Evolutionary conservation across 2,113 vertebrate genomes (phyloP).

Genomic region (Buteo buteo): DNA sequence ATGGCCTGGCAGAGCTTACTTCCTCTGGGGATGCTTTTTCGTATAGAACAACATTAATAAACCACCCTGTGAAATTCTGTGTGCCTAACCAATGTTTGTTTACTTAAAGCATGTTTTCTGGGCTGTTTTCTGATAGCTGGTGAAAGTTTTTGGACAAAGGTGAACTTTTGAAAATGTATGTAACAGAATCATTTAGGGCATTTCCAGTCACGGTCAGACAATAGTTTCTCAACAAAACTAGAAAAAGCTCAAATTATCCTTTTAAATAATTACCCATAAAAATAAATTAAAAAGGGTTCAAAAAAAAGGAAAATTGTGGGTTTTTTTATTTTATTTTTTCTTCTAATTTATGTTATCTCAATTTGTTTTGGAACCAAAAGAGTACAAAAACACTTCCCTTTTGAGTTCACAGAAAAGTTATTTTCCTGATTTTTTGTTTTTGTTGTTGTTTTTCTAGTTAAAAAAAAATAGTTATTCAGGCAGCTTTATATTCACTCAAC

Average conservation of each 20-base stretch:
- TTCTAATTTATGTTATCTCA: neutral
- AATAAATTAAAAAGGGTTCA: neutral
- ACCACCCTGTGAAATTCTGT: neutral
- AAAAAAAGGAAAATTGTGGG: neutral
- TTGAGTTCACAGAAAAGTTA: neutral
- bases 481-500: accelerated
- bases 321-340: neutral
- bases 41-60: neutral
- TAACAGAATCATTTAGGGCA: neutral
- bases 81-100: neutral
- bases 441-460: neutral
- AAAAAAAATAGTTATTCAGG: no score
- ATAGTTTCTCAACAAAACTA: neutral
- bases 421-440: neutral
- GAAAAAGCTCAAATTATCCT: neutral
- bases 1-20: neutral
- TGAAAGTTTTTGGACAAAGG: neutral
- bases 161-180: neutral
- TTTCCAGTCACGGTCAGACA: neutral
- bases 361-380: neutral
- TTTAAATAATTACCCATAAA: neutral
- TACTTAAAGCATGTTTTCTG: neutral
- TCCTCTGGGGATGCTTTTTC: neutral
- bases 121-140: neutral
- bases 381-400: neutral